These are phyloP conservation scores for Labeo rohita DNA, from an alignment of 2,113 vertebrate species.

Conservation along the genomic window DNA sequence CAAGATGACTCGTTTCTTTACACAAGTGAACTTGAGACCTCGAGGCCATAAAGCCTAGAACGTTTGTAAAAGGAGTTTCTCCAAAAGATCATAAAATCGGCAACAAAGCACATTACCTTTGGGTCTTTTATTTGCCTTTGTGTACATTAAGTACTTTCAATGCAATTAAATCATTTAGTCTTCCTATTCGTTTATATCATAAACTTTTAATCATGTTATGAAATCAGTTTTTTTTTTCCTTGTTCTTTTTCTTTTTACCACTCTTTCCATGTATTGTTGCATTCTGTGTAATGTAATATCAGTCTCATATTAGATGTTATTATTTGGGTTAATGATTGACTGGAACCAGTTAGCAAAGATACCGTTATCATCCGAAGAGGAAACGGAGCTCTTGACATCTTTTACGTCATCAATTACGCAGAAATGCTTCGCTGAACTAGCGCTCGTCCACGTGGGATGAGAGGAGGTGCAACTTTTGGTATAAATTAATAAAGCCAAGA, in stretches of 20 bases:
- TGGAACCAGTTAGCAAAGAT: conserved; percentile 13
- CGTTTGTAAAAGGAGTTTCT: conserved; percentile 17
- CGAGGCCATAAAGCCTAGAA: not conserved
- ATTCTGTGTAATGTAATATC: conserved; percentile 28
- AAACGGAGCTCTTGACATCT: not conserved
- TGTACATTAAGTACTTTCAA: not conserved
- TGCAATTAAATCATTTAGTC: not conserved
- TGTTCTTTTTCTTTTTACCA: not conserved
- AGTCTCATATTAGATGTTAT: not conserved
- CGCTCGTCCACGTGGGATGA: not conserved
- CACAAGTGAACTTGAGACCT: not conserved
- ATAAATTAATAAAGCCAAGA: conserved; percentile 37
- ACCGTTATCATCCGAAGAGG: conserved; percentile 19
- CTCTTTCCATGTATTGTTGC: not conserved
- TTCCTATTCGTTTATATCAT: too few species aligned
- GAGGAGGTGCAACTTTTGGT: conserved; percentile 6
- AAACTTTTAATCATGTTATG: not conserved
- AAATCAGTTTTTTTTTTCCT: too few species aligned
- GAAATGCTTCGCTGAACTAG: not conserved
- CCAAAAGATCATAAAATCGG: not conserved
- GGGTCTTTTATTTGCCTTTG: not conserved
- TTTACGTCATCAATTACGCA: conserved; percentile 13
- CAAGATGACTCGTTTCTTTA: not conserved
- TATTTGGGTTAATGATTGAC: conserved; percentile 44
- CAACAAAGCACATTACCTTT: not conserved